Evolutionary conservation across 2,113 vertebrate species (phyloP), one percentile per base, ranked within the genome.

Genomic region (Festucalex cinctus): DNA sequence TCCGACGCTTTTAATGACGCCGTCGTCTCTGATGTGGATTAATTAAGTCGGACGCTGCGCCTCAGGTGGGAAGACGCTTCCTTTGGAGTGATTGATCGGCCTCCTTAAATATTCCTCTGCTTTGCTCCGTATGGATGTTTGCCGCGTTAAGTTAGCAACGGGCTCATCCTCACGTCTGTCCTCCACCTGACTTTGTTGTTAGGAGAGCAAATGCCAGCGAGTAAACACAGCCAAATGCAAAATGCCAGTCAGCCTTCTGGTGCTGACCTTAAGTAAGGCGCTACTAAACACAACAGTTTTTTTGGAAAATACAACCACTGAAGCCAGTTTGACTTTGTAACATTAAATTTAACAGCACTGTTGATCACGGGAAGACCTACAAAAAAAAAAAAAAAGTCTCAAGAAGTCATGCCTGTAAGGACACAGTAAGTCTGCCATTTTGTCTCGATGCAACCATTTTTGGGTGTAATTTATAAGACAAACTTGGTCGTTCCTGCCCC

Each of bases 141-240:
- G 73, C 65, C 2, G 74, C 63, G 75, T 77, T 63, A 69, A 57
- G 37, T 68, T 68, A 72, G 63, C 61, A 49, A 26, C 71, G 16
- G 14, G 48, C 77, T 75, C 70, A 75, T 71, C 73, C 51, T 65
- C 0, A 2, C 2, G 51, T 54, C 57, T 80, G 78, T 64, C 80
- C 78, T 83, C 80, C 37, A 69, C 58, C 72, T 80, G 80, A 79
- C 80, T 83, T 87, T 84, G 73, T 83, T 88, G 80, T 87, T 77
- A 76, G 70, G 73, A 49, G 68, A 79, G 78, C 56, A 86, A 82
- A 88, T 79, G 83, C 75, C 77, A 81, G 68, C 70, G 63, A 1
- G 41, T 81, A 81, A 82, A 85, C 81, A 76, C 64, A 65, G 19
- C 63, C 58, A 82, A 84, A 87, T 83, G 77, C 72, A 80, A 87